Evolutionary conservation across 2,113 vertebrate genomes (phyloP).

Genomic region (Raja brachyura): DNA sequence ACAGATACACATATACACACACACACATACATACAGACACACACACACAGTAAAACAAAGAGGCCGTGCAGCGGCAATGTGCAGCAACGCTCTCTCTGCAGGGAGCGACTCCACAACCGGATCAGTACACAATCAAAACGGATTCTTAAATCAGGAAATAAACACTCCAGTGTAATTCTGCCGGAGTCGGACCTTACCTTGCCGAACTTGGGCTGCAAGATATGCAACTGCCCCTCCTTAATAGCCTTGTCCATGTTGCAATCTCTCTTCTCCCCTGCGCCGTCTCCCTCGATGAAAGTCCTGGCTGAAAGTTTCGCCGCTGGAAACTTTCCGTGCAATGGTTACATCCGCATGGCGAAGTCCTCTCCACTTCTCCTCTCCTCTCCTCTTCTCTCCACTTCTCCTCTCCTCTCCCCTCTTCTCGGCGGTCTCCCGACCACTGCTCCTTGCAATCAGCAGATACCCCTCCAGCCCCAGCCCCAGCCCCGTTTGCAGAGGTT

Average conservation of each 20-base stretch:
- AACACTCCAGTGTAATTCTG: not conserved
- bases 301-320: not conserved
- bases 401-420: not conserved
- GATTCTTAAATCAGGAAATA: not conserved
- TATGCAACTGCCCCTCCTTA: not conserved
- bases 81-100: not conserved
- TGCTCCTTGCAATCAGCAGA: not conserved
- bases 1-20: no score
- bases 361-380: no score
- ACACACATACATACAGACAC: no score
- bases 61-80: no score
- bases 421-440: not conserved
- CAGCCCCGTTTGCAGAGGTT: no score
- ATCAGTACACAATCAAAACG: not conserved
- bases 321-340: not conserved
- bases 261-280: not conserved
- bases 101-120: not conserved
- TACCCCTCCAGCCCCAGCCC: no score
- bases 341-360: not conserved
- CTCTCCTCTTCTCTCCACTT: no score
- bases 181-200: not conserved
- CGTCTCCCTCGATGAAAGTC: not conserved
- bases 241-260: not conserved
- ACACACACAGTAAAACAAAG: not conserved
- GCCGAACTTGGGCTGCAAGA: not conserved